Base-by-base conservation (phyloP, 2,113 vertebrate species). In the Macroglossus sobrinus region DNA sequence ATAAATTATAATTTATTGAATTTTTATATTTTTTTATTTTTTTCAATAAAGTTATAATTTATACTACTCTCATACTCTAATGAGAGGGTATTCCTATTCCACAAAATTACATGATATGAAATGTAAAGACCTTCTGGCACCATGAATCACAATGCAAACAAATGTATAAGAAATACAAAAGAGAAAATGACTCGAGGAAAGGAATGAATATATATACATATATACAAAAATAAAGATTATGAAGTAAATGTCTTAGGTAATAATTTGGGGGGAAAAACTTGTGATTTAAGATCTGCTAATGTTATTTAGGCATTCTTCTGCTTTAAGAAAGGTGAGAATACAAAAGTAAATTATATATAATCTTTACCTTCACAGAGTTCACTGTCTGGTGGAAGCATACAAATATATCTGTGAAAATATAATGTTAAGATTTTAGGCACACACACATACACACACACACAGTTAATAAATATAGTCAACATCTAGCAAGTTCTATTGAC, bases 391-490 rank as follows among this genome's bases (percentile, higher is more conserved):
- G 2, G 21, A 80, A 80, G 19, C 26, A 57, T 14, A 57, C 43
- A 80, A 85, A 78, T 2, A 4, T 90, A 30, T 63, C 33, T 82
- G 38, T 86, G 38, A 57, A 71, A 85, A 79, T 91, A 61, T 97
- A 97, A 97, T 97, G 85, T 95, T 97, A 22, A 57, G 55, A 57
- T 22, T 22, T 22, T 57, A 57, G 2, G 22, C 55, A 57, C 55
- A 57, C 55, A 47, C 2, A 45, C 2, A 47, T 12, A 45, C 10
- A 11, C 11, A 55, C 50, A 19, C 33, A 55, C 12, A 35, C 33
- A 55, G 35, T 97, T 97, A 96, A 74, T 98, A 98, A 97, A 96
- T 95, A 85, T 94, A 86, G 30, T 96, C 95, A 97, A 87, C 93
- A 82, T 89, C 97, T 98, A 97, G 68, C 69, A 92, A 68, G 84